Evolutionary conservation across 2,888 invertebrate genomes (phyloP).

Genomic region (Andrena chrysosceles): DNA sequence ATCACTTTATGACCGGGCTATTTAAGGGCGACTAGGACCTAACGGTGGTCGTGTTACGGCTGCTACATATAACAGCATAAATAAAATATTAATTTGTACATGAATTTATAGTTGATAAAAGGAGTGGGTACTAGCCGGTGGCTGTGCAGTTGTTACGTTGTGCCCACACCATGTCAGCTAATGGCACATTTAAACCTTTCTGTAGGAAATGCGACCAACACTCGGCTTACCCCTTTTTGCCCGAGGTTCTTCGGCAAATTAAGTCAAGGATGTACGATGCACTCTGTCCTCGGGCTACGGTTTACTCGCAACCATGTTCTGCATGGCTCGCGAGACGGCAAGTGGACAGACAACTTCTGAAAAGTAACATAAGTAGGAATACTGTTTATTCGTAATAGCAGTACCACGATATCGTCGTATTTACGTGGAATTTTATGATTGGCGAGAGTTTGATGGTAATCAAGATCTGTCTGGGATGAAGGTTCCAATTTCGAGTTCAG

Average conservation of each 20-base stretch:
- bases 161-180: constrained; percentile 30
- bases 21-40: not conserved
- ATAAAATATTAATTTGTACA: constrained; percentile 49
- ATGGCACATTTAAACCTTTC: constrained; percentile 20
- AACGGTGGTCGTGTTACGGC: constrained; percentile 19
- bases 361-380: not conserved
- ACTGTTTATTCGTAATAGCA: not conserved
- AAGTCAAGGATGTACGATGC: constrained; percentile 15
- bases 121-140: not conserved
- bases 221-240: not conserved
- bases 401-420: not conserved
- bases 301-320: not conserved
- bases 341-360: not conserved
- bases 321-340: not conserved
- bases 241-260: constrained; percentile 15
- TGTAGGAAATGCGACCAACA: constrained; percentile 5
- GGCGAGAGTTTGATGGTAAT: not conserved
- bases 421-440: not conserved
- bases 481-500: not conserved
- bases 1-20: not conserved
- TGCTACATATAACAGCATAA: constrained; percentile 35
- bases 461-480: not conserved
- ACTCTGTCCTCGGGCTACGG: not conserved
- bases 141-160: not conserved
- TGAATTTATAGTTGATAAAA: constrained; percentile 46